Evolutionary conservation across 2,888 invertebrate genomes (phyloP), one percentile per base, ranked within the genome.

Genomic region (Drosophila lacicola): DNA sequence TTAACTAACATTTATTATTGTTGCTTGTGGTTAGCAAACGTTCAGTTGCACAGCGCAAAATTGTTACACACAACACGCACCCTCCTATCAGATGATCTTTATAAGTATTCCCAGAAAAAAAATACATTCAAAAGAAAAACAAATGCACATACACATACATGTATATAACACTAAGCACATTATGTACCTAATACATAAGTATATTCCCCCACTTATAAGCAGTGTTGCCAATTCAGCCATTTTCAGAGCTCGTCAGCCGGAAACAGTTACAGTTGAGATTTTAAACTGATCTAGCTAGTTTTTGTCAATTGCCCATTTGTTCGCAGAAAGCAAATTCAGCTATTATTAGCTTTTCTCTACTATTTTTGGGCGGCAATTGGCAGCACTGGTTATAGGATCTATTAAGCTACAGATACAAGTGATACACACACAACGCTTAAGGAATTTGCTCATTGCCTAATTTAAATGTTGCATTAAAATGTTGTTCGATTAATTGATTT

Each of bases 31-130:
- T 64, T 53, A 68, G 78, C 70, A 74, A 63, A 74, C 74, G 74
- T 74, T 74, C 51, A 63, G 29, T 70, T 56, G 70, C 74, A 74
- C 74, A 74, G 74, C 74, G 74, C 73, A 70, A 65, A 74, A 62
- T 68, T 60, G 65, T 74, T 50, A 57, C 71, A 65, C 51, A 64
- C 71, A 70, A 70, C 50, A 60, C 42, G 29, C 41, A 29, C n/a
- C 25, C 46, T 17, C 25, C 46, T 17, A 17, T 42, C 19, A 42
- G 42, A 42, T 42, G 19, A 5, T 5, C 4, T 42, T 42, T 19
- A 19, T 13, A 42, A 19, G 13, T 42, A 19, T 21, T 42, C 21
- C 47, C 19, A 2, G 5, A 46, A 29, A 33, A 10, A 11, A 14
- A 29, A 29, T 13, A 4, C 36, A 13, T 13, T 36, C 36, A 13